Evolutionary conservation across 2,888 invertebrate genomes (phyloP).

Genomic region (Mimas tiliae): DNA sequence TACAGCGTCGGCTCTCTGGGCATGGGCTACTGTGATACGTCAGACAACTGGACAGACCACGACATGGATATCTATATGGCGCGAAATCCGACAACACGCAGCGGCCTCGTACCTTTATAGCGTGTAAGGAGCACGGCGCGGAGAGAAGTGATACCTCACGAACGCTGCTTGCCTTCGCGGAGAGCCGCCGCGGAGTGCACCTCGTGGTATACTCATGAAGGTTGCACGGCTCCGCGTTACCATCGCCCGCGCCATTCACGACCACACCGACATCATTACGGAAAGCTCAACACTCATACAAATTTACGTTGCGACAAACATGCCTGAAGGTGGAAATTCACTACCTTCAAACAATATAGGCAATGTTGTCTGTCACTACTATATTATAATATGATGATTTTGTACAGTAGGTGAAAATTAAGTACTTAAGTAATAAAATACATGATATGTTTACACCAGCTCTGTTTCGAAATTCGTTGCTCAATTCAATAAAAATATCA

Average conservation of each 20-base stretch:
- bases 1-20: conserved; percentile 93
- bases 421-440: background rate
- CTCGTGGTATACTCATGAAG: conserved; percentile 59
- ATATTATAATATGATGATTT: background rate
- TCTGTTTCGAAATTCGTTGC: background rate
- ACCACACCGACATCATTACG: conserved; percentile 29
- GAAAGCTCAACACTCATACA: conserved; percentile 20
- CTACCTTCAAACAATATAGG: background rate
- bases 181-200: conserved; percentile 49
- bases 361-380: background rate
- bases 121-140: conserved; percentile 61
- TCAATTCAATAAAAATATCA: background rate
- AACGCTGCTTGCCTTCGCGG: conserved; percentile 53
- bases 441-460: background rate
- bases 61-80: conserved; percentile 98
- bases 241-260: conserved; percentile 48
- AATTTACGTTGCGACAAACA: conserved; percentile 31
- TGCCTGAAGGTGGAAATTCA: conserved; percentile 1
- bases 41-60: conserved; percentile 97
- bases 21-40: conserved; percentile 94
- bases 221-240: conserved; percentile 43
- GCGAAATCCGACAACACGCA: conserved; percentile 93
- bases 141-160: conserved; percentile 50
- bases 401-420: background rate
- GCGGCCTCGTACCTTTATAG: conserved; percentile 93